Evolutionary conservation across 2,113 vertebrate species (phyloP).

Genomic region (Aptenodytes patagonicus): DNA sequence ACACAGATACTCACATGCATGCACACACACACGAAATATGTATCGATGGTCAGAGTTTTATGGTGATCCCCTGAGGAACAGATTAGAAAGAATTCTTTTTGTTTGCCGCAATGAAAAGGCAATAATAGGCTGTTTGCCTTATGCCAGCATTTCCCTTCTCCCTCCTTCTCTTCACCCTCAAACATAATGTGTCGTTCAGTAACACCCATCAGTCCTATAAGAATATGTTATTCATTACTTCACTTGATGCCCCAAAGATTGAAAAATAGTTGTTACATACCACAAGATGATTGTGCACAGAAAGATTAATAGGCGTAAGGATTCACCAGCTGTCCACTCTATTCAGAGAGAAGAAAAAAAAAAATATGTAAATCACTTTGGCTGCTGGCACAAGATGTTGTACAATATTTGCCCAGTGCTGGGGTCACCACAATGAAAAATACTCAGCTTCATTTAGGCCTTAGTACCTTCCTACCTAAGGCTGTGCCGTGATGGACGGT

Average conservation of each 20-base stretch:
- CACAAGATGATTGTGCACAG: background rate
- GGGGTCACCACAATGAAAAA: conserved; percentile 13
- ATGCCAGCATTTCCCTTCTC: background rate
- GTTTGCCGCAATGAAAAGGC: background rate
- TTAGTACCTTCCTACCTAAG: background rate
- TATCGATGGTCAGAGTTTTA: background rate
- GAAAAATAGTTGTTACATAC: conserved; percentile 54
- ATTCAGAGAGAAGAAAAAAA: background rate
- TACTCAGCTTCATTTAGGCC: background rate
- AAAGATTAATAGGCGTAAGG: conserved; percentile 56
- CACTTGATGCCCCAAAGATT: conserved; percentile 35
- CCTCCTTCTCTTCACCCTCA: background rate
- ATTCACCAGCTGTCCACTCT: conserved; percentile 42
- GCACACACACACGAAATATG: background rate
- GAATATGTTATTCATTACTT: conserved; percentile 41
- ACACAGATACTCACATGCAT: background rate
- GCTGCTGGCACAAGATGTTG: conserved; percentile 15
- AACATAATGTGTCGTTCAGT: background rate
- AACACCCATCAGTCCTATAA: background rate
- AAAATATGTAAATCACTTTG: conserved; percentile 30
- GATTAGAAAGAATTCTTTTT: conserved; percentile 36
- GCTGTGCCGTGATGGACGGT: background rate
- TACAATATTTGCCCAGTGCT: background rate
- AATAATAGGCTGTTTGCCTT: conserved; percentile 10
- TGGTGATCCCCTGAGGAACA: background rate